Evolutionary conservation across 2,888 invertebrate genomes (phyloP).

Genomic region (Synergus laeviventris): DNA sequence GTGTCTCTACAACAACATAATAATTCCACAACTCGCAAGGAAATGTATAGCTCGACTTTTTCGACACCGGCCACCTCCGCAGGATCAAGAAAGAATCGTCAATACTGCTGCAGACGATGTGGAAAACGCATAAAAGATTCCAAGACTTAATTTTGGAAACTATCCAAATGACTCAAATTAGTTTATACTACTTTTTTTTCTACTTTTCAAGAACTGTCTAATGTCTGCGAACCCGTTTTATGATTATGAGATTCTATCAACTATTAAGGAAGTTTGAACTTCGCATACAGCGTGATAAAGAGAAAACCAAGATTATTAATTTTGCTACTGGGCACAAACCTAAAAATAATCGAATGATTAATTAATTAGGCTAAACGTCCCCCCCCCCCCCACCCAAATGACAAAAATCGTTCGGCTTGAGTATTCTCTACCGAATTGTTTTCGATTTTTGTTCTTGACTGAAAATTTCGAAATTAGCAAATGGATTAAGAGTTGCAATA

Average conservation of each 20-base stretch:
- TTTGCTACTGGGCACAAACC: not conserved
- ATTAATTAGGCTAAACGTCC: not conserved
- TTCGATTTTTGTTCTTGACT: not conserved
- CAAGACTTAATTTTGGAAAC: not conserved
- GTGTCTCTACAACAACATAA: constrained; percentile 86
- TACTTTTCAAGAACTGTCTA: not conserved
- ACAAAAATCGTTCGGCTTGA: not conserved
- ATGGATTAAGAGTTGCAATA: not conserved
- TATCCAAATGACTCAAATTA: not conserved
- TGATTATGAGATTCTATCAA: not conserved
- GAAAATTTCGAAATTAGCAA: not conserved
- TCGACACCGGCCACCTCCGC: constrained; percentile 64
- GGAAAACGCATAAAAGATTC: constrained; percentile 51
- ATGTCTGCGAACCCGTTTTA: not conserved
- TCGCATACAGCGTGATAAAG: constrained; percentile 5
- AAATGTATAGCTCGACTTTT: constrained; percentile 60
- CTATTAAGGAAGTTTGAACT: not conserved
- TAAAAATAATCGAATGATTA: not conserved
- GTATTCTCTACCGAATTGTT: not conserved
- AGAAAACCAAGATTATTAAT: not conserved
- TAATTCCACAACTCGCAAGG: constrained; percentile 72
- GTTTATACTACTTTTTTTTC: constrained; percentile 7
- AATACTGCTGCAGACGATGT: constrained; percentile 69
- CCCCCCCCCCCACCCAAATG: not conserved
- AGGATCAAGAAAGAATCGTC: constrained; percentile 66